Conservation (phyloP, 2,113 vertebrate genomes). For the Candoia aspera region DNA sequence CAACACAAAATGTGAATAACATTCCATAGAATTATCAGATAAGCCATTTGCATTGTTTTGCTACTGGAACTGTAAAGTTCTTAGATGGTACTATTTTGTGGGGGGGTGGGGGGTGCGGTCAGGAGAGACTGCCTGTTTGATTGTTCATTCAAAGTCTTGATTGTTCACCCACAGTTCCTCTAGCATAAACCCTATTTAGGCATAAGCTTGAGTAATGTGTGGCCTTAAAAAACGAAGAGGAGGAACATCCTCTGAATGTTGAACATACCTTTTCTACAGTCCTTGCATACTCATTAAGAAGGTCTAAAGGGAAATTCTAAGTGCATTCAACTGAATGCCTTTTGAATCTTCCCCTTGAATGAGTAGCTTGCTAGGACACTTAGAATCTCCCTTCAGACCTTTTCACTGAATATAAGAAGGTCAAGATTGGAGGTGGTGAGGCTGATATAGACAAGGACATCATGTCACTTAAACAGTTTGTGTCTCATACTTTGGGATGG, state of each 20-base stretch:
- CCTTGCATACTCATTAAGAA: not conserved
- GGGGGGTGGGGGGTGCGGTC: not conserved
- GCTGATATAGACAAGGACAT: not conserved
- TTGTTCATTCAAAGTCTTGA: not conserved
- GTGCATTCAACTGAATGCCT: not conserved
- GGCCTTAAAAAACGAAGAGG: not conserved
- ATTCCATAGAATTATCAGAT: not conserved
- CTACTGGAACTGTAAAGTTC: not conserved
- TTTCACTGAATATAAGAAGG: not conserved
- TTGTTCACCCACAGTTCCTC: not conserved
- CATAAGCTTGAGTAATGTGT: not conserved
- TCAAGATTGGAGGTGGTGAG: not conserved
- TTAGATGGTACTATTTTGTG: not conserved
- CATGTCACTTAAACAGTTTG: not conserved
- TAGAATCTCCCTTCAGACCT: not conserved
- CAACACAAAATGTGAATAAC: not conserved
- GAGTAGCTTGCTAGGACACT: not conserved
- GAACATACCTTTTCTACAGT: not conserved
- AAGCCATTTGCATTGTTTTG: not conserved
- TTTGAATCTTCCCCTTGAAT: not conserved
- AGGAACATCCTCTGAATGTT: not conserved
- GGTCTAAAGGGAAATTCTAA: not conserved
- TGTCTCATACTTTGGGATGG: not conserved
- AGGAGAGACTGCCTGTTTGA: not conserved
- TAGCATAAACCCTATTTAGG: not conserved